Percentiles rank a stretch among this genome's conserved stretches.
Evolutionary conservation across 2,113 vertebrate species (phyloP).

Genomic region (Scytalopus superciliaris): DNA sequence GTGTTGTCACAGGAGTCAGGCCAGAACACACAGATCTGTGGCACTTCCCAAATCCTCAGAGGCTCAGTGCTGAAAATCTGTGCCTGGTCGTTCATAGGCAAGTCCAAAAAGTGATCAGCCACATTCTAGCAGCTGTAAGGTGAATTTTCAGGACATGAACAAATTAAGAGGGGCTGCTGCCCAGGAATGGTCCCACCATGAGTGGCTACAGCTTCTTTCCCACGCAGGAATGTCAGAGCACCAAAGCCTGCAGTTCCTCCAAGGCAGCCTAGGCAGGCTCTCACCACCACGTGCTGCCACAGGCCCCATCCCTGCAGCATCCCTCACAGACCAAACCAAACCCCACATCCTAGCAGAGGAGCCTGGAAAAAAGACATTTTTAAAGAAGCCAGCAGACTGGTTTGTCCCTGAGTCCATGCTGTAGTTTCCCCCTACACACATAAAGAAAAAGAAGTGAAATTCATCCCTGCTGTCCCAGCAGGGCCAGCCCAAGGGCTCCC

Average conservation of each 20-base stretch:
- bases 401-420: constrained; percentile 60
- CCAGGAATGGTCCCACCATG: not conserved
- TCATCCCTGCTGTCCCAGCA: not conserved
- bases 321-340: not conserved
- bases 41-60: not conserved
- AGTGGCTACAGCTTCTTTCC: not conserved
- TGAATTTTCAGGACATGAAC: not conserved
- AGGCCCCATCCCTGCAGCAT: not conserved
- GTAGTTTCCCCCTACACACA: not conserved
- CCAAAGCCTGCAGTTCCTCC: not conserved
- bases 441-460: not conserved
- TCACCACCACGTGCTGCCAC: not conserved
- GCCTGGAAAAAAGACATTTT: not conserved
- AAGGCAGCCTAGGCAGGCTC: not conserved
- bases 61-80: not conserved
- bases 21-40: not conserved
- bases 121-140: not conserved
- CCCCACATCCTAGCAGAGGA: not conserved
- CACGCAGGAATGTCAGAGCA: not conserved
- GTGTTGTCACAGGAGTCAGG: fast-evolving
- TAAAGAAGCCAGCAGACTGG: not conserved
- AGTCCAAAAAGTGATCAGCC: not conserved
- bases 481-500: constrained; percentile 1
- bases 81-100: not conserved
- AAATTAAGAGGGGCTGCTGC: not conserved